These are phyloP conservation scores for Lacanobia oleracea DNA, from an alignment of 2,888 invertebrate species.

Conservation along the genomic window DNA sequence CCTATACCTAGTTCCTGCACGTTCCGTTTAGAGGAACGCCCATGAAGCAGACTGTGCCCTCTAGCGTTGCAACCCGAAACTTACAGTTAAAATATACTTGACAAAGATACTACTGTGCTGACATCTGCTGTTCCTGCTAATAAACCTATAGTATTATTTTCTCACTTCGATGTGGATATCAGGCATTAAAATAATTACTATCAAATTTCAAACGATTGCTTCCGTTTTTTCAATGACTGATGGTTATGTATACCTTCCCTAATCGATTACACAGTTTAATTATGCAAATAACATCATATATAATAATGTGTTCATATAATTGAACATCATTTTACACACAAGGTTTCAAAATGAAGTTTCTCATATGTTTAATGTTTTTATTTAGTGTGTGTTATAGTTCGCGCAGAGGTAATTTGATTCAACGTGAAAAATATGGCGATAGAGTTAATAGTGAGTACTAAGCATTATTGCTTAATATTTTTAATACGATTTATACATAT, in stretches of 20 bases:
- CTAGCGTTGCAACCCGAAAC: no score
- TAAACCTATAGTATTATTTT: neutral
- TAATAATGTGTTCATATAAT: conserved; percentile 7
- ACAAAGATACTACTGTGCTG: no score
- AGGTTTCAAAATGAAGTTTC: conserved; percentile 33
- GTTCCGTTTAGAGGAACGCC: no score
- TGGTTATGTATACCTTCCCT: conserved; percentile 18
- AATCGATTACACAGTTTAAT: conserved; percentile 15
- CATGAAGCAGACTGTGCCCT: no score
- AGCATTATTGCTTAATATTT: no score
- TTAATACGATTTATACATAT: no score
- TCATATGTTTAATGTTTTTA: conserved; percentile 1
- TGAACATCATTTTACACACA: conserved; percentile 11
- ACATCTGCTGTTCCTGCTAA: no score
- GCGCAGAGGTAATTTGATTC: neutral
- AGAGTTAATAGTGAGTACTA: conserved; percentile 20
- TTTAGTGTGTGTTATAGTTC: conserved; percentile 10
- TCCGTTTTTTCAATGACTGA: conserved; percentile 13
- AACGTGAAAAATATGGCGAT: conserved; percentile 33
- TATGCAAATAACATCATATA: conserved; percentile 14
- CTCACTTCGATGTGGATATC: neutral
- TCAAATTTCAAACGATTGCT: conserved; percentile 7
- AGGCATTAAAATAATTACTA: conserved; percentile 12
- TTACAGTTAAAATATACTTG: no score
- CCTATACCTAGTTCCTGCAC: no score